Conservation (phyloP, 2,888 invertebrate genomes). For the Rhamnusium bicolor region DNA sequence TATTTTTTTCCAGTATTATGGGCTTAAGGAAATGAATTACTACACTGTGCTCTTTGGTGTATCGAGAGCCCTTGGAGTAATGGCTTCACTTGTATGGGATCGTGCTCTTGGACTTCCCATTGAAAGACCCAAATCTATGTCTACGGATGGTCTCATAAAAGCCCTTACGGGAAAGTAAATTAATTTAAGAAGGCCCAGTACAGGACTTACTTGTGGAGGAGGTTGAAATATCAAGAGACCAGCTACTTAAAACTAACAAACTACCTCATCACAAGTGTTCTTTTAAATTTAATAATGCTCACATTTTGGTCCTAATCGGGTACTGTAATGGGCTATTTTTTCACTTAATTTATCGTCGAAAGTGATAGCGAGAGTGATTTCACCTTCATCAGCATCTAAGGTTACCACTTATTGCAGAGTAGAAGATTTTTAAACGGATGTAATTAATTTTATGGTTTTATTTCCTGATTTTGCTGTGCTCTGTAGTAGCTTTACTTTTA, state of each 20-base stretch:
- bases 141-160: slow-evolving; percentile 78
- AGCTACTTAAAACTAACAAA: slow-evolving; percentile 8
- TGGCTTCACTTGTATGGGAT: slow-evolving; percentile 89
- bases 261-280: slow-evolving; percentile 31
- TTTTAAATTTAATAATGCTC: neutral
- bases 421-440: slow-evolving; percentile 2
- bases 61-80: slow-evolving; percentile 88
- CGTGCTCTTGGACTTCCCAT: slow-evolving; percentile 89
- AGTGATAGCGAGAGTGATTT: slow-evolving; percentile 25
- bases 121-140: slow-evolving; percentile 90
- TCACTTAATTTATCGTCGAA: slow-evolving; percentile 1
- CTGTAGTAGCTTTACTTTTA: slow-evolving; percentile 29
- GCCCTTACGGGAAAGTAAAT: slow-evolving; percentile 52
- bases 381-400: slow-evolving; percentile 13
- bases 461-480: slow-evolving; percentile 7
- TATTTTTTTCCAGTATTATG: slow-evolving; percentile 80
- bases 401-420: slow-evolving; percentile 25
- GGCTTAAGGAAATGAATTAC: slow-evolving; percentile 93
- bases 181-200: neutral
- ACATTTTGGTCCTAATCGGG: neutral
- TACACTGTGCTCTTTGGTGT: slow-evolving; percentile 96
- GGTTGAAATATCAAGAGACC: neutral
- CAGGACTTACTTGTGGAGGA: slow-evolving; percentile 27
- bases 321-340: neutral
- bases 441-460: slow-evolving; percentile 9